These are phyloP conservation scores for Gobius niger DNA, from an alignment of 2,113 vertebrate species.

Conservation along the genomic window DNA sequence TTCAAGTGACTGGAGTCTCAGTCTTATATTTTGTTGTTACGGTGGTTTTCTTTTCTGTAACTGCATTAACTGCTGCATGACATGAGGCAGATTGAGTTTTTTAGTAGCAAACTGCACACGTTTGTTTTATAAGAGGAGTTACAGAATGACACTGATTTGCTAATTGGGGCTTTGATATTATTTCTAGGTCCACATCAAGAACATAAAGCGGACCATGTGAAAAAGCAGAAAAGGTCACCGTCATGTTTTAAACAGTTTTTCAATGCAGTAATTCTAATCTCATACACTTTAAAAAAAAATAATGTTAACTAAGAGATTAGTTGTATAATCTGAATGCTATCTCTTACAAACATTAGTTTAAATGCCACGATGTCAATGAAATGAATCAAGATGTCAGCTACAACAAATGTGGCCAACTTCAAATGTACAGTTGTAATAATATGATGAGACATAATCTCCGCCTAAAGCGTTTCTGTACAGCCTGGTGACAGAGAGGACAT, in stretches of 20 bases:
- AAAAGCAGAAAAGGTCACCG: too few relatives aligned
- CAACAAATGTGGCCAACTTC: slow-evolving; percentile 46
- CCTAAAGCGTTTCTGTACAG: slow-evolving; percentile 58
- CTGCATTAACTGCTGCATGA: background rate
- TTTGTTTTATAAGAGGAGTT: background rate
- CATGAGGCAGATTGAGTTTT: background rate
- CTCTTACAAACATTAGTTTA: slow-evolving; percentile 48
- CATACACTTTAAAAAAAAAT: too few relatives aligned
- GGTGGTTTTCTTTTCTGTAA: background rate
- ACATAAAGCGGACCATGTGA: too few relatives aligned
- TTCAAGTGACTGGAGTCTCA: slow-evolving; percentile 35
- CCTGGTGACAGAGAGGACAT: slow-evolving; percentile 54
- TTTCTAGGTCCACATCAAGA: background rate
- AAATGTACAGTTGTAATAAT: slow-evolving; percentile 50
- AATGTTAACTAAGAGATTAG: too few relatives aligned
- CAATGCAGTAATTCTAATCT: too few relatives aligned
- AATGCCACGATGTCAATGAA: slow-evolving; percentile 56
- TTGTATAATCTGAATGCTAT: slow-evolving; percentile 16
- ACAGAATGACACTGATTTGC: background rate
- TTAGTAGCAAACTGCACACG: background rate
- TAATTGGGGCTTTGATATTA: background rate
- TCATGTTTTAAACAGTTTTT: too few relatives aligned
- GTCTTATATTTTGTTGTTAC: slow-evolving; percentile 36
- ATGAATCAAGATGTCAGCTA: slow-evolving; percentile 48
- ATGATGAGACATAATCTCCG: slow-evolving; percentile 41